These are phyloP conservation scores for Drosophila repleta DNA, from an alignment of 1,140 invertebrate species.

Conservation along the genomic window DNA sequence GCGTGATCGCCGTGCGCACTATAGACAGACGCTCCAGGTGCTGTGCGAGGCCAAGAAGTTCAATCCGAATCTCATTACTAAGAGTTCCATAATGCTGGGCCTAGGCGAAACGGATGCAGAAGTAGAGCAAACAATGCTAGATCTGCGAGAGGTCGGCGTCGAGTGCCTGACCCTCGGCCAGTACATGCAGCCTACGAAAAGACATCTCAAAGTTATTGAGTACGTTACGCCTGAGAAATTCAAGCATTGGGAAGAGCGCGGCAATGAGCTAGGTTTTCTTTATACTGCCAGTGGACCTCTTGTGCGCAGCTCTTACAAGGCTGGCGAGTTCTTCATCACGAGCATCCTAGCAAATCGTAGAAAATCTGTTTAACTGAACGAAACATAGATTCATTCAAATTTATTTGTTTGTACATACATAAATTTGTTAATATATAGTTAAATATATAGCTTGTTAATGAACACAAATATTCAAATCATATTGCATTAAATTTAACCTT, in stretches of 20 bases:
- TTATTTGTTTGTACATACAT: slow-evolving; percentile 12
- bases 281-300: slow-evolving; percentile 99
- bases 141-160: slow-evolving; percentile 91
- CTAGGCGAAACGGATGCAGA: slow-evolving; percentile 97
- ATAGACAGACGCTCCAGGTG: slow-evolving; percentile 92
- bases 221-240: slow-evolving; percentile 99
- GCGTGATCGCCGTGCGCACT: slow-evolving; percentile 94
- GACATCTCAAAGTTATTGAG: slow-evolving; percentile 97
- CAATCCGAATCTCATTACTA: slow-evolving; percentile 94
- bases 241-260: slow-evolving; percentile 94
- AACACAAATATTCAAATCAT: not conserved
- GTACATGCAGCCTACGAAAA: slow-evolving; percentile 99
- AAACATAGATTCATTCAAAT: not conserved
- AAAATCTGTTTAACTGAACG: slow-evolving; percentile 24
- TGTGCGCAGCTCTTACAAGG: slow-evolving; percentile 98
- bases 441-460: slow-evolving; percentile 20
- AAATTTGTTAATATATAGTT: slow-evolving; percentile 30
- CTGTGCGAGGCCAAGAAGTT: slow-evolving; percentile 92
- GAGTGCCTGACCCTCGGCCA: slow-evolving; percentile 99
- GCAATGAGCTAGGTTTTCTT: slow-evolving; percentile 95
- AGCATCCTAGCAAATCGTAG: slow-evolving; percentile 89
- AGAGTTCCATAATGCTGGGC: slow-evolving; percentile 99
- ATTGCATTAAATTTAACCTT: not conserved
- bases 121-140: slow-evolving; percentile 93
- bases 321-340: slow-evolving; percentile 95